Percentiles rank a stretch among this genome's conserved stretches.
phyloP scores from a whole-genome alignment of 2,113 vertebrate species.

The Microcebus griseorufus region DNA sequence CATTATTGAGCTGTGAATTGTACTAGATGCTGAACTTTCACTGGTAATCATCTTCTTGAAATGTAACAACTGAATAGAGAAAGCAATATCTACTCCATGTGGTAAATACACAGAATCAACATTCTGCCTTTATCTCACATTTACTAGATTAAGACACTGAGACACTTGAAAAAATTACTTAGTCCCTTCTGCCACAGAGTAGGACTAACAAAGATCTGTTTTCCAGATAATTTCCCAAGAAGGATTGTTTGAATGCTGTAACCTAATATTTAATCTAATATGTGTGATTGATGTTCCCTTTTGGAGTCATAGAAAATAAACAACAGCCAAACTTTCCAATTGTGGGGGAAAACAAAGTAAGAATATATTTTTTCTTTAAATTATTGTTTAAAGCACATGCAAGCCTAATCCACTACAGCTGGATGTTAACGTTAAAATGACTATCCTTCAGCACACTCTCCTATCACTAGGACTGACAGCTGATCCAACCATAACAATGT shows the following conservation, averaged over 20 bases:
- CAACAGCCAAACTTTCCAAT: conserved; percentile 3
- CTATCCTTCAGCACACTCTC: neutral
- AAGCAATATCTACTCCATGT: neutral
- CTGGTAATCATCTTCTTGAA: neutral
- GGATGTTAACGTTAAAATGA: neutral
- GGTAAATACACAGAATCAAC: neutral
- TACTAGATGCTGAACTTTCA: neutral
- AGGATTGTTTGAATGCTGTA: neutral
- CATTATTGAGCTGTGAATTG: neutral
- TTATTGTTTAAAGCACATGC: neutral
- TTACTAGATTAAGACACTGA: neutral
- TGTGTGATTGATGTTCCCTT: neutral
- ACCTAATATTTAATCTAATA: conserved; percentile 27
- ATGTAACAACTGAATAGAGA: neutral
- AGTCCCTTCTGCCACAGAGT: neutral
- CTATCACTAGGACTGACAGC: neutral
- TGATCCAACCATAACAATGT: neutral
- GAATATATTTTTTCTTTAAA: neutral
- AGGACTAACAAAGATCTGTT: neutral
- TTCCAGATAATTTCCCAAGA: conserved; percentile 8
- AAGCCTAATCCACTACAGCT: conserved; percentile 47
- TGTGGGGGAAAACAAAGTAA: conserved; percentile 3
- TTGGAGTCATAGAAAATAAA: conserved; percentile 54
- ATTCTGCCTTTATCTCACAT: neutral
- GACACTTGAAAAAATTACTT: neutral